A percentile compares a stretch with the other conserved stretches of the same genome.
These are phyloP conservation scores for Reticulitermes speratus DNA, from an alignment of 1,140 invertebrate species.

Conservation along the genomic window DNA sequence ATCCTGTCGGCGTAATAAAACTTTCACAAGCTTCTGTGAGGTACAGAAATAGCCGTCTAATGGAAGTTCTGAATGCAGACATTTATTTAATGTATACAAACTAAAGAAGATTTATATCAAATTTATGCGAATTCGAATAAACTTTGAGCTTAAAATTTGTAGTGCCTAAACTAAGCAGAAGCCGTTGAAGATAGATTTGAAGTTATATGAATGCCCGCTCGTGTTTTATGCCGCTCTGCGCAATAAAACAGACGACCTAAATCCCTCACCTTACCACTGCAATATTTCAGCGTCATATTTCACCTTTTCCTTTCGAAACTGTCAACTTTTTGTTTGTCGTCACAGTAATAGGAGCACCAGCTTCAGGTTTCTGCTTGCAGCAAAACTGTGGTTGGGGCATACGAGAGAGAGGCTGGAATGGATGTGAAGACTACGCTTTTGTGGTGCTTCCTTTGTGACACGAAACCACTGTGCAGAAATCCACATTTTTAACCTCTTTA, in stretches of 20 bases:
- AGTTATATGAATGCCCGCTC: not conserved
- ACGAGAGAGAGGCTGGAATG: not conserved
- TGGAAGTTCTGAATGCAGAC: too few relatives aligned
- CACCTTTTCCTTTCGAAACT: conserved; percentile 9
- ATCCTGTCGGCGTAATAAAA: too few relatives aligned
- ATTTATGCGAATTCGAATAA: too few relatives aligned
- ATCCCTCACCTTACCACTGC: not conserved
- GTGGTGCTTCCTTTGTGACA: not conserved
- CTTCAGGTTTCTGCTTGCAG: not conserved
- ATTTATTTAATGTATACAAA: too few relatives aligned
- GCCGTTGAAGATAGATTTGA: too few relatives aligned
- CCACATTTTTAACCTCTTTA: conserved; percentile 5
- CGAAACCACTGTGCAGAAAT: conserved; percentile 5
- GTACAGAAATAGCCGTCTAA: too few relatives aligned
- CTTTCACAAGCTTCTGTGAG: too few relatives aligned
- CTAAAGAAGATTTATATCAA: too few relatives aligned
- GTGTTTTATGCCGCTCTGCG: not conserved
- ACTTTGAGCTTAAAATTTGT: too few relatives aligned
- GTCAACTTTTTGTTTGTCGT: conserved; percentile 5
- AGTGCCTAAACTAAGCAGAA: too few relatives aligned
- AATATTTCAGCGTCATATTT: conserved; percentile 19
- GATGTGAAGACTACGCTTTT: not conserved
- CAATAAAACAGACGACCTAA: conserved; percentile 1
- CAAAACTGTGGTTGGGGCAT: not conserved
- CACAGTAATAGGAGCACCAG: not conserved